These are phyloP conservation scores for Neocrepidodera transversa DNA, from an alignment of 2,888 invertebrate species.

Conservation along the genomic window DNA sequence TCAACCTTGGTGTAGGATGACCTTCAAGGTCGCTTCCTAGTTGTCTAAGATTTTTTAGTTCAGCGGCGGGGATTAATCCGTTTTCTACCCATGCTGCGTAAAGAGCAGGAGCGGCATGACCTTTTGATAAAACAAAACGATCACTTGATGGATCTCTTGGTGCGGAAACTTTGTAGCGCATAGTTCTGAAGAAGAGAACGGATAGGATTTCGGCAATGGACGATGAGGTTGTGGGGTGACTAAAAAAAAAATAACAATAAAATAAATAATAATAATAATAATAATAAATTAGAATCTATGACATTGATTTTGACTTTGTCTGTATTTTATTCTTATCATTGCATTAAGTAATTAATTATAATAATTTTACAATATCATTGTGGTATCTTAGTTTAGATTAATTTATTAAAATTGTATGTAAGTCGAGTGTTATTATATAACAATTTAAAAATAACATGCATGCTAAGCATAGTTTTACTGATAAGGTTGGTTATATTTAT, in stretches of 20 bases:
- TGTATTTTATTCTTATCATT: too few species aligned
- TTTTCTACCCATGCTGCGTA: constrained; percentile 99
- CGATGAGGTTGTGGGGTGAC: constrained; percentile 98
- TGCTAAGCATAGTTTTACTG: too few species aligned
- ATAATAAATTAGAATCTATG: too few species aligned
- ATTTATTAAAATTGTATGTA: too few species aligned
- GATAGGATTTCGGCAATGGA: constrained; percentile 98
- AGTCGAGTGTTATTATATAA: too few species aligned
- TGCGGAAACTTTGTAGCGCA: constrained; percentile 87
- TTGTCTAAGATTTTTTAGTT: constrained; percentile 86
- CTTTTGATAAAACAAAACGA: constrained; percentile 96
- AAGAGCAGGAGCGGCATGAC: constrained; percentile 97
- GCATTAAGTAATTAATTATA: too few species aligned
- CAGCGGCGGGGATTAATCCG: constrained; percentile 82
- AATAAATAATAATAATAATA: too few species aligned
- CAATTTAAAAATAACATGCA: too few species aligned
- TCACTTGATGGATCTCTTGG: constrained; percentile 91
- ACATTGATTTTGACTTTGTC: too few species aligned
- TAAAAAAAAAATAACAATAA: constrained; percentile 60
- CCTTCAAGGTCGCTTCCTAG: constrained; percentile 95
- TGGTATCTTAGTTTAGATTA: too few species aligned
- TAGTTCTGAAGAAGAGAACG: constrained; percentile 96
- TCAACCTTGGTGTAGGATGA: constrained; percentile 96
- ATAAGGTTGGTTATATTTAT: too few species aligned
- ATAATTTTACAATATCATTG: too few species aligned